Percentiles rank a stretch among this genome's conserved stretches.
Conservation (phyloP, 2,797 vertebrate genomes). For the Halcyon chelicuti region DNA sequence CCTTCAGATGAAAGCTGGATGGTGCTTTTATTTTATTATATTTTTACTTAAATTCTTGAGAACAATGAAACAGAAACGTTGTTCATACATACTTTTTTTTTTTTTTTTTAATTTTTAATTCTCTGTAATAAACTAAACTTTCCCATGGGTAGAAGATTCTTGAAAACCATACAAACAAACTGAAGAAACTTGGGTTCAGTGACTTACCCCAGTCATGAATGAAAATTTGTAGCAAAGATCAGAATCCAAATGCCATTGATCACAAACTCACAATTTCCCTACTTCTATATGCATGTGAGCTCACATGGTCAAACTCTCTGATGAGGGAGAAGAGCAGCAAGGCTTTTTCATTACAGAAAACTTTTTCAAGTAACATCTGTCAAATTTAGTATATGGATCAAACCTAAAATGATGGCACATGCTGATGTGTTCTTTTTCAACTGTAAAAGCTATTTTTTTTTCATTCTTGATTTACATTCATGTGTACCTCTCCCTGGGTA, state of each 20-base stretch:
- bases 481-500: not conserved
- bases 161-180: not conserved
- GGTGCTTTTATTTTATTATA: not conserved
- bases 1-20: not conserved
- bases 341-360: not conserved
- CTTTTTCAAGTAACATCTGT: not conserved
- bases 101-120: not conserved
- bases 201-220: not conserved
- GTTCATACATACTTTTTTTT: no score
- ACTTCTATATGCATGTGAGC: accelerated
- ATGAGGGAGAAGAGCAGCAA: not conserved
- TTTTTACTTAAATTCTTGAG: not conserved
- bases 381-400: not conserved
- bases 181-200: not conserved
- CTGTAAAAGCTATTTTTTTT: not conserved
- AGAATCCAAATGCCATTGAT: not conserved
- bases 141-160: not conserved
- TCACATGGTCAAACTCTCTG: not conserved
- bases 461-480: not conserved
- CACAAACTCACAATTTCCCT: not conserved
- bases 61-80: not conserved
- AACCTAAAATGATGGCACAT: accelerated
- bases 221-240: not conserved
- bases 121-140: not conserved
- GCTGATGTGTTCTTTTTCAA: not conserved